These are phyloP conservation scores for Cyanoramphus novaezelandiae DNA, from an alignment of 2,113 vertebrate species.

Conservation along the genomic window DNA sequence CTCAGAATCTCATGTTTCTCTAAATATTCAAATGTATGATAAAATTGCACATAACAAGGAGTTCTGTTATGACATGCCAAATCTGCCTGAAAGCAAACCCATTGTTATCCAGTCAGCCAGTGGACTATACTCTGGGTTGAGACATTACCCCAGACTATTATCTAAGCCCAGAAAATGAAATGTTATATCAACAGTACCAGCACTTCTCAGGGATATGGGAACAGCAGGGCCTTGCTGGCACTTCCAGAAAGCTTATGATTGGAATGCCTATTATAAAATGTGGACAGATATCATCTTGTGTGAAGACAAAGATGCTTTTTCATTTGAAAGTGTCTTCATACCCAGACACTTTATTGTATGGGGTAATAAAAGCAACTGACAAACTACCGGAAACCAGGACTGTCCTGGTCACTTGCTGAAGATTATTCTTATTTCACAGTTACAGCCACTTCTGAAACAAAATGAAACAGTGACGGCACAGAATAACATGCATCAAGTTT, in stretches of 20 bases:
- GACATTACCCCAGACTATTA: background rate
- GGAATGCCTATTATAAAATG: background rate
- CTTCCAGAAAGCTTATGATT: background rate
- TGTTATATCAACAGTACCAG: background rate
- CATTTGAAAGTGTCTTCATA: background rate
- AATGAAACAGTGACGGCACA: background rate
- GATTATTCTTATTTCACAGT: background rate
- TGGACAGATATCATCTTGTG: background rate
- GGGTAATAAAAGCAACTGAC: background rate
- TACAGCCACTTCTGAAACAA: background rate
- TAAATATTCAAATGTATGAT: background rate
- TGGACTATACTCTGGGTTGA: background rate
- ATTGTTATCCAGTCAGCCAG: background rate
- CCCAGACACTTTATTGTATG: background rate
- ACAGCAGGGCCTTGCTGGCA: background rate
- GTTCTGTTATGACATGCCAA: background rate
- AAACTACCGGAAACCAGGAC: background rate
- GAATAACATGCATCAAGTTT: background rate
- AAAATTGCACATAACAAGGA: background rate
- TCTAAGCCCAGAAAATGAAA: background rate
- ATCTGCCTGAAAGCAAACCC: background rate
- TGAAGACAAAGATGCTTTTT: background rate
- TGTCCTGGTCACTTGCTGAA: background rate
- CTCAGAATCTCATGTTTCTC: background rate
- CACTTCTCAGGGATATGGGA: background rate